Percentiles rank a stretch among this genome's conserved stretches.
Conservation (phyloP, 2,797 vertebrate genomes). For the Cygnus olor region DNA sequence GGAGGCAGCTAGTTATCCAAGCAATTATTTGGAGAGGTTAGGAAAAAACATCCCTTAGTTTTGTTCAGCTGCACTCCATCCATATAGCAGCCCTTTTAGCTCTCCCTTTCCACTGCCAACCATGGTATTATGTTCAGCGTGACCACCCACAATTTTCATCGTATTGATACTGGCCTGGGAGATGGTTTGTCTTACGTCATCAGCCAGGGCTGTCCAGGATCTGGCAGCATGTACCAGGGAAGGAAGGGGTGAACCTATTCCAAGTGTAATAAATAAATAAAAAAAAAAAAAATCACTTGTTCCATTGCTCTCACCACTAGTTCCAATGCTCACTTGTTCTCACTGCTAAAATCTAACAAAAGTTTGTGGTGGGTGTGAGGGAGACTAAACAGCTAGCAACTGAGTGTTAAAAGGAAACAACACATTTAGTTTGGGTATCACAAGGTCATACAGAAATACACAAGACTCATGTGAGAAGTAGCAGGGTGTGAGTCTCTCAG, state of each 20-base stretch:
- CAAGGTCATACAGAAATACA: not conserved
- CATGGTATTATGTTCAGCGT: accelerated
- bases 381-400: conserved; percentile 30
- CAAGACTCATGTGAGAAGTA: not conserved
- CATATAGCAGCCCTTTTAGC: not conserved
- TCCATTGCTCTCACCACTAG: not conserved
- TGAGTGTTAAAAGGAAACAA: not conserved
- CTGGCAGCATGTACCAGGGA: not conserved
- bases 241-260: conserved; percentile 14
- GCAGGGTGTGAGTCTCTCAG: not conserved
- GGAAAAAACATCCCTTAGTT: not conserved
- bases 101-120: not conserved
- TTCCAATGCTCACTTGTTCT: not conserved
- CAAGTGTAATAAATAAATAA: not conserved
- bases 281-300: not conserved
- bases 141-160: accelerated
- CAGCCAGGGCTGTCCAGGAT: not conserved
- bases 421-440: not conserved
- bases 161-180: not conserved
- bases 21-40: not conserved
- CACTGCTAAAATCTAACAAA: not conserved
- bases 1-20: not conserved
- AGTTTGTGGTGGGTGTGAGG: not conserved
- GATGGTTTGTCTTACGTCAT: not conserved
- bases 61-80: not conserved